A percentile compares a stretch with the other conserved stretches of the same genome.
phyloP scores from a whole-genome alignment of 2,797 vertebrate species.

The Pipistrellus pipistrellus region DNA sequence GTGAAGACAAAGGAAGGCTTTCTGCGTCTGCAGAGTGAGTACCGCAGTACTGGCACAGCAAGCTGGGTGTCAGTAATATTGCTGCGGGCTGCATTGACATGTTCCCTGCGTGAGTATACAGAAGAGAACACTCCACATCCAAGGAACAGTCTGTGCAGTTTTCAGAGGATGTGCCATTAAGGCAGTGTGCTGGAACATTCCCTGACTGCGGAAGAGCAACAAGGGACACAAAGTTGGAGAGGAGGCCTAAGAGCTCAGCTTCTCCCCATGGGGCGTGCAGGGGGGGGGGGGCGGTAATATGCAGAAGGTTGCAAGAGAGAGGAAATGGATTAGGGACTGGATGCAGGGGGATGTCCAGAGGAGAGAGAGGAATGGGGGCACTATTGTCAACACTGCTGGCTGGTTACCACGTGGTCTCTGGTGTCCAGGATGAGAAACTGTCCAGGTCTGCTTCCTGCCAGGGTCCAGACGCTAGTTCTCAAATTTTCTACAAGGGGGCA shows the following conservation, averaged over 20 bases:
- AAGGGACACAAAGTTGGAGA: neutral
- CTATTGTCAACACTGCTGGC: neutral
- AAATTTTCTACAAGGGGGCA: too few relatives aligned
- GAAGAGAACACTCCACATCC: neutral
- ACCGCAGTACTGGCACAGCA: neutral
- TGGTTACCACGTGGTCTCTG: neutral
- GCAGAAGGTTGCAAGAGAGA: neutral
- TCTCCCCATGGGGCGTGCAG: neutral
- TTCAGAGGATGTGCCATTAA: slow-evolving; percentile 12
- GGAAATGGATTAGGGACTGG: neutral
- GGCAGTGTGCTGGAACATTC: neutral
- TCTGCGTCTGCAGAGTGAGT: neutral
- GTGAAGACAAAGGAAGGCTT: neutral
- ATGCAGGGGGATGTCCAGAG: neutral
- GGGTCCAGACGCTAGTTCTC: neutral
- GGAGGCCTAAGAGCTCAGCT: neutral
- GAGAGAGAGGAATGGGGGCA: neutral
- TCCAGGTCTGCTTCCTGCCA: slow-evolving; percentile 11
- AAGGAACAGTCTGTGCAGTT: slow-evolving; percentile 1
- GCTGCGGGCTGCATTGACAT: neutral
- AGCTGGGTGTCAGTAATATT: neutral
- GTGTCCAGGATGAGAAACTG: neutral
- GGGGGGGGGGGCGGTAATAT: too few relatives aligned
- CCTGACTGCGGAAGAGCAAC: neutral
- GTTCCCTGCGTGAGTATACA: neutral